Percentiles rank a stretch among this genome's conserved stretches.
These are phyloP conservation scores for Silurus meridionalis DNA, from an alignment of 2,113 vertebrate genomes.

Conservation along the genomic window DNA sequence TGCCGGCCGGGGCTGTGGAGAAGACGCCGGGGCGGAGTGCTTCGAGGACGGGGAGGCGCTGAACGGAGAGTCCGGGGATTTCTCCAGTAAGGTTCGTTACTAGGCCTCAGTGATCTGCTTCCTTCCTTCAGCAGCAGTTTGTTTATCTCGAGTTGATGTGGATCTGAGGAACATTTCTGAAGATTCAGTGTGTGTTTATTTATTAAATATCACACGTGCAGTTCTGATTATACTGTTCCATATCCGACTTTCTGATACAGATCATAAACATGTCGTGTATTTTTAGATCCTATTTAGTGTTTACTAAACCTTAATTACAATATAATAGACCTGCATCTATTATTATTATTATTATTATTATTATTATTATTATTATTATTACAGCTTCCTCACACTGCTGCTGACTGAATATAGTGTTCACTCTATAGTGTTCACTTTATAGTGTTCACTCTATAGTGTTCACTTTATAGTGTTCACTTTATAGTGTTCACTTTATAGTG, in stretches of 20 bases:
- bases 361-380: too few species aligned
- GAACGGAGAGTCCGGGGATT: slow-evolving; percentile 83
- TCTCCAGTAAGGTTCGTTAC: slow-evolving; percentile 88
- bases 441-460: neutral
- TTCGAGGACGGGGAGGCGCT: slow-evolving; percentile 70
- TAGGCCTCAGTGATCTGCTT: slow-evolving; percentile 9
- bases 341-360: too few species aligned
- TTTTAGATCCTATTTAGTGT: neutral
- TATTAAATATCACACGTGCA: neutral
- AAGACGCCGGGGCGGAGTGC: slow-evolving; percentile 68
- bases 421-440: neutral
- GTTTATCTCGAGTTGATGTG: neutral
- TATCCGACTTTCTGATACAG: too few species aligned
- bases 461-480: neutral
- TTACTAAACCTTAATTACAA: neutral
- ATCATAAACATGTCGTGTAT: neutral
- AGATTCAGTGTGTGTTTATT: neutral
- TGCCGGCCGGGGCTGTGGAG: slow-evolving; percentile 75
- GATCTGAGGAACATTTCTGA: neutral
- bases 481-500: too few species aligned
- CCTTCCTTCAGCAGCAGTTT: neutral
- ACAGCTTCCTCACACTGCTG: neutral
- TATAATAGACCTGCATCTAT: neutral
- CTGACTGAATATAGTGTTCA: neutral
- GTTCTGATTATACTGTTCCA: too few species aligned